Evolutionary conservation across 2,888 invertebrate genomes (phyloP).

Genomic region (Cinara cedri): DNA sequence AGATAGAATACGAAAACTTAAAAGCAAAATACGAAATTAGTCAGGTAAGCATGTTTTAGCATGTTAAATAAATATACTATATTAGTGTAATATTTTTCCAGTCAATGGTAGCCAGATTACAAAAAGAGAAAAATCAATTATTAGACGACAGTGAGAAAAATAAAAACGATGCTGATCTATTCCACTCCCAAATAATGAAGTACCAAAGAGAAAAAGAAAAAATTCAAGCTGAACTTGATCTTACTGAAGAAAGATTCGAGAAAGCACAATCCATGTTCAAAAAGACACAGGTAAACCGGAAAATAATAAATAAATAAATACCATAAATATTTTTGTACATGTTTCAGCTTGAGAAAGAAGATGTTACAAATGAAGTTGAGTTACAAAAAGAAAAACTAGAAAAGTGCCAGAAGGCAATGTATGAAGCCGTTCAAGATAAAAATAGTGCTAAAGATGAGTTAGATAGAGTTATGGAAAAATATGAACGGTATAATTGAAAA

Average conservation of each 20-base stretch:
- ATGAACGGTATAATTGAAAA: slow-evolving; percentile 72
- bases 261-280: slow-evolving; percentile 83
- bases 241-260: slow-evolving; percentile 86
- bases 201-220: slow-evolving; percentile 85
- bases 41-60: slow-evolving; percentile 69
- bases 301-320: background rate
- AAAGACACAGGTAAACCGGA: slow-evolving; percentile 74
- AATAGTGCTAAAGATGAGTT: slow-evolving; percentile 88
- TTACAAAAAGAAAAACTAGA: slow-evolving; percentile 89
- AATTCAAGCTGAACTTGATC: slow-evolving; percentile 82
- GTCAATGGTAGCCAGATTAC: slow-evolving; percentile 77
- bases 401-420: slow-evolving; percentile 80
- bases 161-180: slow-evolving; percentile 81
- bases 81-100: slow-evolving; percentile 62
- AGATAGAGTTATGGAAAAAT: slow-evolving; percentile 90
- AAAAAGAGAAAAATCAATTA: slow-evolving; percentile 86
- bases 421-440: slow-evolving; percentile 85
- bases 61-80: slow-evolving; percentile 15
- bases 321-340: slow-evolving; percentile 52
- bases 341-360: slow-evolving; percentile 82
- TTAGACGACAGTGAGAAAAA: slow-evolving; percentile 81
- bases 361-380: slow-evolving; percentile 82
- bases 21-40: slow-evolving; percentile 88
- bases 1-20: slow-evolving; percentile 82
- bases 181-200: slow-evolving; percentile 80